A percentile compares a stretch with the other conserved stretches of the same genome.
These are phyloP conservation scores for Rhagoletis pomonella DNA, from an alignment of 1,140 invertebrate genomes.

Conservation along the genomic window DNA sequence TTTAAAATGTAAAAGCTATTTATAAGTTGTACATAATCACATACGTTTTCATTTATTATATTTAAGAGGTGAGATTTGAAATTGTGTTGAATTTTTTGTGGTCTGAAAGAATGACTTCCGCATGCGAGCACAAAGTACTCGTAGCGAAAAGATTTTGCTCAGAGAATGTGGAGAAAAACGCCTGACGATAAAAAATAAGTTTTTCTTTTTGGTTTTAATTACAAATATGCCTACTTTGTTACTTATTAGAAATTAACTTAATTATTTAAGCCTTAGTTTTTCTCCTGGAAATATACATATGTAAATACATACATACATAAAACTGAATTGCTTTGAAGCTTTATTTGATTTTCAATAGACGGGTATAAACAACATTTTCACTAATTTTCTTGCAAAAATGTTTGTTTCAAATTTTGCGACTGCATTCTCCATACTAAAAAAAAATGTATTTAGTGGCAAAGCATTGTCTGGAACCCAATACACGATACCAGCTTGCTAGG, in stretches of 20 bases:
- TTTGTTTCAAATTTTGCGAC: too few species aligned
- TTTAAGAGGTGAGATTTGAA: constrained; percentile 36
- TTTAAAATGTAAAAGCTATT: constrained; percentile 34
- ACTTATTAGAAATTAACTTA: neutral
- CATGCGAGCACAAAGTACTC: constrained; percentile 33
- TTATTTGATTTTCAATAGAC: too few species aligned
- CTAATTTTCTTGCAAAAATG: too few species aligned
- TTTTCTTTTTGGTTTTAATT: too few species aligned
- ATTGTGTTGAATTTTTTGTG: constrained; percentile 38
- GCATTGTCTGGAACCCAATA: too few species aligned
- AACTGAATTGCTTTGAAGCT: neutral
- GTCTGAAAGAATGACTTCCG: neutral
- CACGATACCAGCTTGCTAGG: too few species aligned
- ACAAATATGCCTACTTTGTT: neutral
- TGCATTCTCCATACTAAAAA: too few species aligned
- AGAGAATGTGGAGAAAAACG: neutral
- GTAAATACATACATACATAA: neutral
- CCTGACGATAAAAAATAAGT: constrained; percentile 9
- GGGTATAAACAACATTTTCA: too few species aligned
- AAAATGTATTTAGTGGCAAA: too few species aligned
- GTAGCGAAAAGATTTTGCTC: neutral
- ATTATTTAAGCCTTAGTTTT: too few species aligned
- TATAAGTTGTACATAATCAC: constrained; percentile 45
- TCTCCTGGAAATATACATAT: neutral
- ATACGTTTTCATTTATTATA: neutral